Percentiles rank a stretch among this genome's conserved stretches.
Conservation (phyloP, 2,797 vertebrate genomes). For the Sphaeramia orbicularis region DNA sequence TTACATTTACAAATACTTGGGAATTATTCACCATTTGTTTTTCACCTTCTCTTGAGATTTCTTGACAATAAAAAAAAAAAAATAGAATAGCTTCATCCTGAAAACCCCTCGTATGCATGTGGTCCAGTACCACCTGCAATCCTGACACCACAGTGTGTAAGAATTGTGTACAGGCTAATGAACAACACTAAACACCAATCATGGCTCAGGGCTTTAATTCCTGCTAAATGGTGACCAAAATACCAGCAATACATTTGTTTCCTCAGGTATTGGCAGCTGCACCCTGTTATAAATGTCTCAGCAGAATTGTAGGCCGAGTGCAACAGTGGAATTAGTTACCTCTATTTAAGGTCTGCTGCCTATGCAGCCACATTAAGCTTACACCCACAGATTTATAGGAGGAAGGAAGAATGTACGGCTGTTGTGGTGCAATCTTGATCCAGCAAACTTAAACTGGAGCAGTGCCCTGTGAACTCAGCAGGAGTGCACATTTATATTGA, state of each 20-base stretch:
- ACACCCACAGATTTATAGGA: slow-evolving; percentile 68
- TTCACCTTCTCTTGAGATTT: slow-evolving; percentile 17
- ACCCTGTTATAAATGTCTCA: slow-evolving; percentile 61
- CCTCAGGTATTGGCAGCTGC: slow-evolving; percentile 60
- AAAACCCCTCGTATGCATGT: not conserved
- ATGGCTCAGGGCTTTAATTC: slow-evolving; percentile 47
- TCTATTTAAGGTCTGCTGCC: slow-evolving; percentile 69
- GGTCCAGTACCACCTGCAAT: not conserved
- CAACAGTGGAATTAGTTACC: slow-evolving; percentile 73
- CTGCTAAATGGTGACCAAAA: slow-evolving; percentile 59
- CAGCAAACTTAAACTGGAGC: slow-evolving; percentile 62
- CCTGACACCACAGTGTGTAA: not conserved
- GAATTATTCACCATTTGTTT: not conserved
- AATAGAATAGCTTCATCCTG: not conserved
- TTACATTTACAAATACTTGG: not conserved
- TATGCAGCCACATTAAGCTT: slow-evolving; percentile 60
- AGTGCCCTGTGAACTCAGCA: slow-evolving; percentile 69
- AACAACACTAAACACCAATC: slow-evolving; percentile 43
- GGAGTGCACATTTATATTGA: slow-evolving; percentile 58
- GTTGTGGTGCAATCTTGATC: slow-evolving; percentile 44
- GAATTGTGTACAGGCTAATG: slow-evolving; percentile 19
- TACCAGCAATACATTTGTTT: slow-evolving; percentile 59
- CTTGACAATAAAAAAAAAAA: slow-evolving; percentile 8
- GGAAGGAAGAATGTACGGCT: slow-evolving; percentile 47
- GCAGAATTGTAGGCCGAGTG: slow-evolving; percentile 61